phyloP scores from a whole-genome alignment of 1,140 invertebrate species.

The Anagrus nilaparvatae region DNA sequence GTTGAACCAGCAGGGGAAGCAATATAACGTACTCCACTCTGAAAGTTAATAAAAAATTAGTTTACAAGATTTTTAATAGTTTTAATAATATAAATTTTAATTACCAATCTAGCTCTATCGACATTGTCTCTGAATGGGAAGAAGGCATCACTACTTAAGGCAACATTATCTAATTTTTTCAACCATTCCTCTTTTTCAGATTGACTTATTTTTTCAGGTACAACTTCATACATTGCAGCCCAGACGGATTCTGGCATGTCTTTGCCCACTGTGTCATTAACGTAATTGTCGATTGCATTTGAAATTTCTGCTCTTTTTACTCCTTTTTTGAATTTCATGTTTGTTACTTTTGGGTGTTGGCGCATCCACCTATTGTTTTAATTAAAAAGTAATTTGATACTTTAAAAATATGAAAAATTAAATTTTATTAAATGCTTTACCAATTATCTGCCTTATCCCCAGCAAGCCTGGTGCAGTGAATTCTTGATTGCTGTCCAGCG shows the following conservation, averaged over 20 bases:
- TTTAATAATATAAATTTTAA: slow-evolving; percentile 13
- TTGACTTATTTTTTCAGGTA: slow-evolving; percentile 56
- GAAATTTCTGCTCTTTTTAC: slow-evolving; percentile 88
- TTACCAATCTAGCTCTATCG: slow-evolving; percentile 82
- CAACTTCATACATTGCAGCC: slow-evolving; percentile 62
- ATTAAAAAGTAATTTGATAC: slow-evolving; percentile 4
- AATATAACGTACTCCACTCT: slow-evolving; percentile 93
- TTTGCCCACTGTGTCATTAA: slow-evolving; percentile 78
- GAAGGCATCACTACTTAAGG: slow-evolving; percentile 95
- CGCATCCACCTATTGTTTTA: slow-evolving; percentile 66
- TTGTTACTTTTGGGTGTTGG: slow-evolving; percentile 78
- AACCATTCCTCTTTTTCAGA: slow-evolving; percentile 73
- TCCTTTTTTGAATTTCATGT: slow-evolving; percentile 80
- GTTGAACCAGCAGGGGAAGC: slow-evolving; percentile 87
- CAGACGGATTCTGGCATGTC: slow-evolving; percentile 54
- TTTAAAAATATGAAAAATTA: slow-evolving; percentile 5
- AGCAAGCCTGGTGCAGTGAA: slow-evolving; percentile 93
- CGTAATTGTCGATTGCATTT: slow-evolving; percentile 94
- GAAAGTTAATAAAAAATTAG: slow-evolving; percentile 25
- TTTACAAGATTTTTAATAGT: neutral
- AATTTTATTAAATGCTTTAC: slow-evolving; percentile 38
- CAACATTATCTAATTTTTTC: slow-evolving; percentile 68
- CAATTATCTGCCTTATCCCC: slow-evolving; percentile 97
- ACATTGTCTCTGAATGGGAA: slow-evolving; percentile 98
- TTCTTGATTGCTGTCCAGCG: slow-evolving; percentile 94